Percentiles rank a stretch among this genome's conserved stretches.
Conservation (phyloP, 1,140 invertebrate species). For the Microplitis mediator region DNA sequence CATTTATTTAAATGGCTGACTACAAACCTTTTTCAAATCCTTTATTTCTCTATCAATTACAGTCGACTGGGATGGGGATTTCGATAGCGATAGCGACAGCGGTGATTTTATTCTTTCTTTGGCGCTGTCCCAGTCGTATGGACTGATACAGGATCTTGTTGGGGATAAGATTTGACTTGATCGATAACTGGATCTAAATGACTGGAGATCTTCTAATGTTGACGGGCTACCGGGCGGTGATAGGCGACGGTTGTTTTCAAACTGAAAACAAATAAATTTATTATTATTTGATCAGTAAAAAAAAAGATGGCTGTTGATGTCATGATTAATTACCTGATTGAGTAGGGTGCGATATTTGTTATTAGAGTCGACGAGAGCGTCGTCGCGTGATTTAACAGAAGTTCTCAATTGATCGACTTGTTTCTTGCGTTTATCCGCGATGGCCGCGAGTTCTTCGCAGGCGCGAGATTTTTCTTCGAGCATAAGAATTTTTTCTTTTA, state of each 20-base stretch:
- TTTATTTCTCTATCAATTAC: slow-evolving; percentile 2
- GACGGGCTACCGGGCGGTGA: slow-evolving; percentile 49
- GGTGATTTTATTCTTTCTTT: slow-evolving; percentile 4
- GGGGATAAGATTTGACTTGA: slow-evolving; percentile 34
- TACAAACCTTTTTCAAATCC: slow-evolving; percentile 26
- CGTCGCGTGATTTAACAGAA: slow-evolving; percentile 55
- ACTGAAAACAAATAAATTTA: slow-evolving; percentile 35
- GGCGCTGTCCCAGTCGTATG: slow-evolving; percentile 42
- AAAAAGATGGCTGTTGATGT: neutral
- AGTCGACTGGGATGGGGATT: neutral
- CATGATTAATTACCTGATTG: slow-evolving; percentile 46
- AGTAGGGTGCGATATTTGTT: slow-evolving; percentile 55
- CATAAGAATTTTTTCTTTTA: slow-evolving; percentile 48
- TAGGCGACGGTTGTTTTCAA: slow-evolving; percentile 49
- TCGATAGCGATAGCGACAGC: neutral
- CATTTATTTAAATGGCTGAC: neutral
- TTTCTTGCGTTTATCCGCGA: slow-evolving; percentile 56
- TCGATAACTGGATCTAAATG: slow-evolving; percentile 38
- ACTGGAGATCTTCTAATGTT: slow-evolving; percentile 34
- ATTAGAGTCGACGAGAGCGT: slow-evolving; percentile 54
- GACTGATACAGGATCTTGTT: slow-evolving; percentile 34
- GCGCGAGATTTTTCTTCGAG: slow-evolving; percentile 50
- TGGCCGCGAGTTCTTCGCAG: slow-evolving; percentile 47
- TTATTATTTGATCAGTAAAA: neutral
- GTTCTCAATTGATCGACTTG: slow-evolving; percentile 53